A percentile compares a stretch with the other conserved stretches of the same genome.
Conservation (phyloP, 1,140 invertebrate genomes). For the Probaryconus sp. region DNA sequence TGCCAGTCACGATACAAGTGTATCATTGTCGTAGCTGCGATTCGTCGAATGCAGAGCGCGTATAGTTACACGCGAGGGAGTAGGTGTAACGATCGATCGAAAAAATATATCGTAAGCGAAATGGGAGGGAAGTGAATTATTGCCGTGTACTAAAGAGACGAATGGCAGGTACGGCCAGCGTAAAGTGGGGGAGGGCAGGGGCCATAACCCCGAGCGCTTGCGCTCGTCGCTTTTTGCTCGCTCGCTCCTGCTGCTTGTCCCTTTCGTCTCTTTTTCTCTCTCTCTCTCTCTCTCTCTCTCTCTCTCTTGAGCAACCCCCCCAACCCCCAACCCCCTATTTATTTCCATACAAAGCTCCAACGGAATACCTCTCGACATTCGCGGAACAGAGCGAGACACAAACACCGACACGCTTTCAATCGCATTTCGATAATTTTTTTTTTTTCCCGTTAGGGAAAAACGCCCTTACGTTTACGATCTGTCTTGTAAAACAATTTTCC, state of each 20-base stretch:
- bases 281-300: conserved; percentile 4
- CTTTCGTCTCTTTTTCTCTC: conserved; percentile 40
- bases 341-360: conserved; percentile 61
- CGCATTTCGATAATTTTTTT: conserved; percentile 45
- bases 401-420: conserved; percentile 31
- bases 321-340: conserved; percentile 41
- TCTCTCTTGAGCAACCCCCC: neutral
- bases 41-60: conserved; percentile 50
- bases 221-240: conserved; percentile 48
- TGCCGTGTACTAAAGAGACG: conserved; percentile 65
- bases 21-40: conserved; percentile 58
- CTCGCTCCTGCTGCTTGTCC: conserved; percentile 33
- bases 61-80: conserved; percentile 59
- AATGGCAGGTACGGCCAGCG: conserved; percentile 57
- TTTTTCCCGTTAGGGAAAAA: conserved; percentile 12
- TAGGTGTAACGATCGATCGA: conserved; percentile 61
- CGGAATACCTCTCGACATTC: conserved; percentile 27
- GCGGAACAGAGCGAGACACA: conserved; percentile 1
- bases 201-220: conserved; percentile 49
- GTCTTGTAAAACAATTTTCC: conserved; percentile 20
- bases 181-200: conserved; percentile 46
- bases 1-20: conserved; percentile 57
- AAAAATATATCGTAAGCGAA: conserved; percentile 69
- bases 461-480: neutral
- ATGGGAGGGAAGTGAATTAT: conserved; percentile 74